Conservation (phyloP, 2,888 invertebrate genomes). For the Meandrusa payeni region DNA sequence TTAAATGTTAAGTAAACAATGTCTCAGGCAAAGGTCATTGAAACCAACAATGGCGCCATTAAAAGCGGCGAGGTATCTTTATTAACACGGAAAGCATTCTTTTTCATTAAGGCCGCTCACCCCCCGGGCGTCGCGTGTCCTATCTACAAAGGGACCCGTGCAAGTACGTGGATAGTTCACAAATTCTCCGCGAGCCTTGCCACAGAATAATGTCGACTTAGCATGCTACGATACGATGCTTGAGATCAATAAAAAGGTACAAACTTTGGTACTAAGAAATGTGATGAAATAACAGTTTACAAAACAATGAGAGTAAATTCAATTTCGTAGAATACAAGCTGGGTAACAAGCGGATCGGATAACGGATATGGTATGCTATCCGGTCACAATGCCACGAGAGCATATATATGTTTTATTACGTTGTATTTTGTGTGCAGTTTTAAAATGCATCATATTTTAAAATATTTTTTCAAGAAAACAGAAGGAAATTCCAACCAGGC, state of each 20-base stretch:
- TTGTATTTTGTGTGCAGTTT: too few relatives aligned
- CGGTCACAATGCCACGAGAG: too few relatives aligned
- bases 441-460: too few relatives aligned
- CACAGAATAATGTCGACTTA: constrained; percentile 29
- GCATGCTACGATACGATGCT: constrained; percentile 32
- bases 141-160: constrained; percentile 27
- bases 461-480: too few relatives aligned
- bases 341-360: too few relatives aligned
- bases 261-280: constrained; percentile 22
- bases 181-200: constrained; percentile 26
- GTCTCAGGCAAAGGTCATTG: constrained; percentile 23
- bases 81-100: constrained; percentile 33
- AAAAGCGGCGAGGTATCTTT: constrained; percentile 24
- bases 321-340: too few relatives aligned
- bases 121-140: constrained; percentile 30
- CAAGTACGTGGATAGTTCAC: constrained; percentile 30
- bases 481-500: not conserved
- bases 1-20: too few relatives aligned
- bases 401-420: too few relatives aligned
- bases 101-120: constrained; percentile 32
- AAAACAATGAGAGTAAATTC: too few relatives aligned
- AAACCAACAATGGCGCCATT: constrained; percentile 21
- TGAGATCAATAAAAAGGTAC: constrained; percentile 28
- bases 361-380: too few relatives aligned
- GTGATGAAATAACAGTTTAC: too few relatives aligned